Evolutionary conservation across 53 echinoderm and acorn worm genomes (phyloP), one percentile per base, ranked within the genome.

Genomic region (Pentamera pediparva): DNA sequence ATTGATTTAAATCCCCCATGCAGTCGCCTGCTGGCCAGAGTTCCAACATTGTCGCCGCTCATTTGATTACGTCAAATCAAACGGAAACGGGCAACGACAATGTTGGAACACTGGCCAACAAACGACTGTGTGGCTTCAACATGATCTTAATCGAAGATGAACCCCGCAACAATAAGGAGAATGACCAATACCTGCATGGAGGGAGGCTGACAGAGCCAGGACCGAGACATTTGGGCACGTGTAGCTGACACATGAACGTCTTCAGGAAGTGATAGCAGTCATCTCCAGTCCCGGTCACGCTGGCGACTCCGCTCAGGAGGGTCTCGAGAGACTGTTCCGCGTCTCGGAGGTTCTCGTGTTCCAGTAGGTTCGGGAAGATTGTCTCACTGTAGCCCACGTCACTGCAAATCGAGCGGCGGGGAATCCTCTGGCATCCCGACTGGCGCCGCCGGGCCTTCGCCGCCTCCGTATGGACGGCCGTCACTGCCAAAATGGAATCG

Each of bases 341-440:
- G 27, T 75, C 69, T 21, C 45, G 21, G 35, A 56, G 53, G 25
- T 67, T 25, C 37, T 67, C 58, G 57, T 76, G 65, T 1, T 76
- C 76, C 2, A 62, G 34, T 13, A 69, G 35, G 58, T 82, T 82
- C 27, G 83, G 83, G 13, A 76, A 76, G 21, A 82, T 56, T 5
- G 83, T 82, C 34, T 76, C 35, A 39, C 61, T 45, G 43, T 82
- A 82, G 0, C 57, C 34, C 35, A 82, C 50, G 4, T 56, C 83
- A 21, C 36, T 63, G 26, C 65, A 65, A 18, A 36, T 65, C 6
- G 65, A 19, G 11, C 65, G 41, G 4, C 65, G 41, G 5, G 20
- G 37, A 29, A 65, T 65, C 25, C 13, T 18, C 26, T 65, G 24
- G 41, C 65, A 65, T 19, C 26, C 15, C 4, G 22, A 30, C 9